These are phyloP conservation scores for Tanaodytes sp. DNA, from an alignment of 2,888 invertebrate species.

Conservation along the genomic window DNA sequence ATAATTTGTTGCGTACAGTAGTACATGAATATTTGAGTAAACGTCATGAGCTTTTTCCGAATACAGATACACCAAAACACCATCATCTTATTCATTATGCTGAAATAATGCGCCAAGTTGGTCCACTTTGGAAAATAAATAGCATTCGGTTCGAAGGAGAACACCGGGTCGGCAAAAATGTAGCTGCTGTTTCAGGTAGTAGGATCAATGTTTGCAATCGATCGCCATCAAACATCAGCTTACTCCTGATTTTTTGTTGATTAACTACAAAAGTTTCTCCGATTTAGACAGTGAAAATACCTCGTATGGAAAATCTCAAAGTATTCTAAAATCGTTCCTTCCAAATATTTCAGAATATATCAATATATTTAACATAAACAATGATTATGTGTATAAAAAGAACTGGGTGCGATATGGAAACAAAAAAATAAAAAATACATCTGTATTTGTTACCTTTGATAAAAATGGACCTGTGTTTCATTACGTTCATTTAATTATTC, in stretches of 20 bases:
- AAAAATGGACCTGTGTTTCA: conserved; percentile 16
- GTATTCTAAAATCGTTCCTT: background rate
- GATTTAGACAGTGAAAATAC: conserved; percentile 1
- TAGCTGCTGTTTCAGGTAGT: conserved; percentile 25
- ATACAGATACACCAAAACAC: conserved; percentile 46
- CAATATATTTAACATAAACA: background rate
- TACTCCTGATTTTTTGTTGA: conserved; percentile 3
- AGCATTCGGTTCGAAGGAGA: conserved; percentile 52
- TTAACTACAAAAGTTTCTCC: background rate
- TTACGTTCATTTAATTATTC: background rate
- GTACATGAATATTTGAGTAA: conserved; percentile 40
- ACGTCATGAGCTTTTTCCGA: conserved; percentile 27
- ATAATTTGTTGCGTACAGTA: conserved; percentile 23
- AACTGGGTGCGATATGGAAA: conserved; percentile 6
- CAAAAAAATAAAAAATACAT: conserved; percentile 13
- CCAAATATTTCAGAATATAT: conserved; percentile 3
- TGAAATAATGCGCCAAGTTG: conserved; percentile 45
- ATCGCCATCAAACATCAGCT: conserved; percentile 31
- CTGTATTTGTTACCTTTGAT: conserved; percentile 12
- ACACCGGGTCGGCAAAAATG: conserved; percentile 47
- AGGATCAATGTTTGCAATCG: conserved; percentile 47
- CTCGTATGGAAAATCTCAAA: background rate
- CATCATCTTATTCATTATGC: conserved; percentile 54
- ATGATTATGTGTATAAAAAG: background rate
- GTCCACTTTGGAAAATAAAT: conserved; percentile 51